Conservation (phyloP, 2,797 vertebrate genomes). For the Myotis myotis region DNA sequence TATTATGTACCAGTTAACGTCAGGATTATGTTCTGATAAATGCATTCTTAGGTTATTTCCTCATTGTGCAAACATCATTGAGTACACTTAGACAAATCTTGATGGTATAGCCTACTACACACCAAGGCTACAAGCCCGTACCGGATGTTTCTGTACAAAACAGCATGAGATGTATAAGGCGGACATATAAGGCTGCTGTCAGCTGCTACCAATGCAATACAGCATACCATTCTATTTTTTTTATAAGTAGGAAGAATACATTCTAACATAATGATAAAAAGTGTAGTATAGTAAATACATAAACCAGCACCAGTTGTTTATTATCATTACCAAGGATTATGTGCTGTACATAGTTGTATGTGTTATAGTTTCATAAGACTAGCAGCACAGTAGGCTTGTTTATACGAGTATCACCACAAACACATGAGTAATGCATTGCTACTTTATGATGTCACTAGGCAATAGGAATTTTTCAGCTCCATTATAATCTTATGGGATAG, state of each 20-base stretch:
- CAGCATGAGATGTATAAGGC: neutral
- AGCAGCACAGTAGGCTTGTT: neutral
- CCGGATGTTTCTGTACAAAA: neutral
- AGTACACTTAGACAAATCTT: neutral
- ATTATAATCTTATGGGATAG: neutral
- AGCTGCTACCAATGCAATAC: neutral
- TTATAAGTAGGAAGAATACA: neutral
- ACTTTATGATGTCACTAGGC: neutral
- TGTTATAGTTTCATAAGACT: neutral
- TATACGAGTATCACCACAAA: neutral
- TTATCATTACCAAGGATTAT: neutral
- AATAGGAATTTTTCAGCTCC: neutral
- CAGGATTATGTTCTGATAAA: neutral
- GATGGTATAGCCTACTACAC: neutral
- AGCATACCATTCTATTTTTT: neutral
- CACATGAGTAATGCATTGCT: neutral
- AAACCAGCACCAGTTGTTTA: neutral
- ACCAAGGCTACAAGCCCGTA: neutral
- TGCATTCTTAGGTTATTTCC: neutral
- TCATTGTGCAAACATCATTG: neutral
- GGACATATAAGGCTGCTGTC: neutral
- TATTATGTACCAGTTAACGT: neutral
- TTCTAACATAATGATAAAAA: neutral
- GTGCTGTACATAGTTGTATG: neutral
- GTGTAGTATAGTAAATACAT: neutral